These are phyloP conservation scores for Dynastes hyllus DNA, from an alignment of 2,888 invertebrate genomes.

Conservation along the genomic window DNA sequence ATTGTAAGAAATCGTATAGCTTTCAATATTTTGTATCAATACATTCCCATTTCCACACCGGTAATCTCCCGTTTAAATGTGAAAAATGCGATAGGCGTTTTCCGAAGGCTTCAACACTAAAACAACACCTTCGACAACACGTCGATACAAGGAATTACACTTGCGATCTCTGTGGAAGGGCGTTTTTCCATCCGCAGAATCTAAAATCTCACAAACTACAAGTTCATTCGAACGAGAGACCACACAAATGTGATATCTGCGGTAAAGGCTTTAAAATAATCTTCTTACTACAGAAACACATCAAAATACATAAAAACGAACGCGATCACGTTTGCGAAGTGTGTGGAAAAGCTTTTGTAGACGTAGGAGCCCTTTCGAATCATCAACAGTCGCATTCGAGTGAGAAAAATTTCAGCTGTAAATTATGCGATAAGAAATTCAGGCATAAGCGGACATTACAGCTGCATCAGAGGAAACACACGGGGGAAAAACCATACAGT, in stretches of 20 bases:
- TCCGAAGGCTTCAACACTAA: neutral
- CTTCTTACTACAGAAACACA: constrained; percentile 13
- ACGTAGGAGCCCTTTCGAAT: neutral
- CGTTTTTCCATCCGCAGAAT: neutral
- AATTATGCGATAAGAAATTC: constrained; percentile 18
- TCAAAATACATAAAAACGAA: constrained; percentile 11
- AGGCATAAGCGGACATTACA: neutral
- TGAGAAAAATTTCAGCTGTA: constrained; percentile 27
- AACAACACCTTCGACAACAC: constrained; percentile 3
- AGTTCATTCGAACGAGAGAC: constrained; percentile 18
- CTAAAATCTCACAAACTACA: constrained; percentile 5
- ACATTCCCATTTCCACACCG: constrained; percentile 26
- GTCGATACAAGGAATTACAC: constrained; percentile 3
- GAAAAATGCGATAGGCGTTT: constrained; percentile 25
- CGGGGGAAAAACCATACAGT: neutral
- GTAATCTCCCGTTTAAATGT: constrained; percentile 26
- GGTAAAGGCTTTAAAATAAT: constrained; percentile 22
- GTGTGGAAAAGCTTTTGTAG: constrained; percentile 21
- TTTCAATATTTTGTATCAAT: constrained; percentile 26
- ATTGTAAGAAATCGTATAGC: constrained; percentile 23
- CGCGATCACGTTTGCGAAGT: constrained; percentile 23
- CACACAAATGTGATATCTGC: constrained; percentile 15
- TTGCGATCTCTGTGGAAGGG: constrained; percentile 26
- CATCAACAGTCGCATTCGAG: neutral
- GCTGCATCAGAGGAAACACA: neutral